Evolutionary conservation across 2,797 vertebrate species (phyloP).

Genomic region (Stomatorhinus walkeri): DNA sequence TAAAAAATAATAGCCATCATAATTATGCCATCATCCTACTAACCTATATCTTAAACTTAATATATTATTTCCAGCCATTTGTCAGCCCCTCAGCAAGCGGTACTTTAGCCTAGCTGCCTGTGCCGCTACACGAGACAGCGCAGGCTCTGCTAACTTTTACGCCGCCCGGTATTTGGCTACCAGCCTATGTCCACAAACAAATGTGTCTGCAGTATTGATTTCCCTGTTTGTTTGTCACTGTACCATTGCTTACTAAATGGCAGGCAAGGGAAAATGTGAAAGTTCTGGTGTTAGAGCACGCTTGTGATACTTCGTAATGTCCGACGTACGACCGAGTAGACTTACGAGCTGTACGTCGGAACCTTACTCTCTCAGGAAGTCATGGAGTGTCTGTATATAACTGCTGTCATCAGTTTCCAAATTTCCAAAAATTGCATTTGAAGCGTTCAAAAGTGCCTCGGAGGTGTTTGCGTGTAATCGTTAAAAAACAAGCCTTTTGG

Average conservation of each 20-base stretch:
- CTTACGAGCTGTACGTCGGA: background rate
- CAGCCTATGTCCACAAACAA: background rate
- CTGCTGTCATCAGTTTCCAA: slow-evolving; percentile 1
- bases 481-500: slow-evolving; percentile 18
- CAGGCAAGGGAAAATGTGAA: background rate
- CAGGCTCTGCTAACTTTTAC: background rate
- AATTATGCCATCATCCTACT: background rate
- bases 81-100: background rate
- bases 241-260: background rate
- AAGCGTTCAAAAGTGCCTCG: slow-evolving; percentile 13
- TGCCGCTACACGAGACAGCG: background rate
- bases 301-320: background rate
- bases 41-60: background rate
- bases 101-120: background rate
- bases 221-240: background rate
- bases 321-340: background rate
- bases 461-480: slow-evolving; percentile 7
- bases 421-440: slow-evolving; percentile 11
- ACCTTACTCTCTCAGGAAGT: background rate
- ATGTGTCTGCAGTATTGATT: background rate
- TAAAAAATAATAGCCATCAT: background rate
- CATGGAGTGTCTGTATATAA: background rate
- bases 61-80: background rate
- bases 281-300: background rate
- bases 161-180: background rate